phyloP scores from a whole-genome alignment of 1,140 invertebrate species.

The Leptonema lineaticorne region DNA sequence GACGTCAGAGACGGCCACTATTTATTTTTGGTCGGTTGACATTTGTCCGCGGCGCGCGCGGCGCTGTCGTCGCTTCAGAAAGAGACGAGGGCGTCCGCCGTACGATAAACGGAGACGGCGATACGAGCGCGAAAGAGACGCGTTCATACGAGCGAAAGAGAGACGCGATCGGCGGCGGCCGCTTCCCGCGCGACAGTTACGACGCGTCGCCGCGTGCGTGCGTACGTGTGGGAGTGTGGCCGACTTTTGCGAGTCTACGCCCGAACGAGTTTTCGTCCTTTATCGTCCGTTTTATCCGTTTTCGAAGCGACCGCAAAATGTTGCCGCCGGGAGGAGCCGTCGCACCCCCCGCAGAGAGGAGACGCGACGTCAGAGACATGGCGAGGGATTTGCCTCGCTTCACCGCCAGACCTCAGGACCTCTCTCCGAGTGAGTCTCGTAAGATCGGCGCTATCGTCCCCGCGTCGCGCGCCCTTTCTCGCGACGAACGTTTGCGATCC shows the following conservation, averaged over 20 bases:
- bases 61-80: background rate
- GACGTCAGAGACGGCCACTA: slow-evolving; percentile 8
- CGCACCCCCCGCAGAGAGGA: slow-evolving; percentile 49
- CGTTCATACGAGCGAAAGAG: background rate
- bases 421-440: slow-evolving; percentile 32
- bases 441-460: no score
- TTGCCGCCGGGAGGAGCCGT: slow-evolving; percentile 54
- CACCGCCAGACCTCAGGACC: slow-evolving; percentile 34
- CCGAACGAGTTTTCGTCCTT: no score
- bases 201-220: background rate
- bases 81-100: background rate
- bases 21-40: slow-evolving; percentile 32
- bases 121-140: background rate
- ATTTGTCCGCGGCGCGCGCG: slow-evolving; percentile 27
- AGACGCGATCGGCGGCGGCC: background rate
- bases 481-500: no score
- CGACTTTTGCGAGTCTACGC: no score
- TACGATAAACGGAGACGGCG: no score
- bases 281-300: slow-evolving; percentile 10
- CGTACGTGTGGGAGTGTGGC: no score
- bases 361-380: slow-evolving; percentile 52
- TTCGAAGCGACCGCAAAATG: slow-evolving; percentile 41
- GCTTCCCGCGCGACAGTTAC: slow-evolving; percentile 20
- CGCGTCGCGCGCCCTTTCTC: no score
- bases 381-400: slow-evolving; percentile 52